phyloP scores from a whole-genome alignment of 2,113 vertebrate species.

The Poeciliopsis retropinna region DNA sequence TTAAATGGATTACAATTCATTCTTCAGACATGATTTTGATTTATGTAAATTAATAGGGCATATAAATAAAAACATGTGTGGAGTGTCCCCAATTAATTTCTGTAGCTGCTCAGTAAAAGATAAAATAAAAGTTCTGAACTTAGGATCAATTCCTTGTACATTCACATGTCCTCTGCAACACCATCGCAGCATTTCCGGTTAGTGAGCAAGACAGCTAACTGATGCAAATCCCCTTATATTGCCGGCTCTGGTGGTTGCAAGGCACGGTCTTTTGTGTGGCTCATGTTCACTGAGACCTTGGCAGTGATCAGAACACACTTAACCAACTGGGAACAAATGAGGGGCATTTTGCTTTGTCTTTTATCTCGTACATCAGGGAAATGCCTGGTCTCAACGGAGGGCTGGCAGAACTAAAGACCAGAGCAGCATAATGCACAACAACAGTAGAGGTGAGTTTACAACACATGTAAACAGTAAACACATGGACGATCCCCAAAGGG shows the following conservation, averaged over 20 bases:
- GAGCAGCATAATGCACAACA: constrained; percentile 68
- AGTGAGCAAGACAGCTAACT: constrained; percentile 55
- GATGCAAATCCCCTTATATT: constrained; percentile 71
- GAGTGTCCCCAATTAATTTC: constrained; percentile 7
- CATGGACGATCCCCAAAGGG: constrained; percentile 59
- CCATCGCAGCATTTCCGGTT: constrained; percentile 45
- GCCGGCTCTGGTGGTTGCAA: constrained; percentile 68
- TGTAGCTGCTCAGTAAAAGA: constrained; percentile 1
- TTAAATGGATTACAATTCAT: too few species aligned
- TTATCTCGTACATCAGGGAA: constrained; percentile 77
- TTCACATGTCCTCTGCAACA: constrained; percentile 51
- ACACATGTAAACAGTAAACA: constrained; percentile 70
- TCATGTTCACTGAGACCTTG: constrained; percentile 77
- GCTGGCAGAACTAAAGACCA: constrained; percentile 74
- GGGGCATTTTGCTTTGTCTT: constrained; percentile 76
- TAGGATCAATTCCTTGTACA: constrained; percentile 37
- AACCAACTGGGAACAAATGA: constrained; percentile 81
- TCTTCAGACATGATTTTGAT: too few species aligned
- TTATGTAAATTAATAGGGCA: background rate
- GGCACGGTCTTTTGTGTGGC: constrained; percentile 69
- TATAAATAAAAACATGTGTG: background rate
- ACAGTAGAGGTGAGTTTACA: constrained; percentile 72
- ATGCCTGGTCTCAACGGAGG: constrained; percentile 73
- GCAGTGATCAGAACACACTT: constrained; percentile 79
- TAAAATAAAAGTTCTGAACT: constrained; percentile 37